Evolutionary conservation across 2,888 invertebrate genomes (phyloP).

Genomic region (Ophonus ardosiacus): DNA sequence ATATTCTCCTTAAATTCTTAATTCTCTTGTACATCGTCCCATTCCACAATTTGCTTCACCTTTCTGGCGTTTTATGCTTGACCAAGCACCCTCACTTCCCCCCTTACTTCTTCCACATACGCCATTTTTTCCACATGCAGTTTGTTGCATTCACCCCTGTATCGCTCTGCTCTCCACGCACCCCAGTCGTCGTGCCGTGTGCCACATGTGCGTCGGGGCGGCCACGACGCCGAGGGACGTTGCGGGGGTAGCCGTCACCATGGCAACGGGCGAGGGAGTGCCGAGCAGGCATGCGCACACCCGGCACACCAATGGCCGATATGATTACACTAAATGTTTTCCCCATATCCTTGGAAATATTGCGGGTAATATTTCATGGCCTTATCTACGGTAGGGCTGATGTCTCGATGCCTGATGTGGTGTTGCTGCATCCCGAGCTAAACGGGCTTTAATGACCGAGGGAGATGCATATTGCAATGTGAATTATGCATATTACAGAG

Average conservation of each 20-base stretch:
- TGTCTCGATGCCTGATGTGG: background rate
- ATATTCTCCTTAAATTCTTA: no score
- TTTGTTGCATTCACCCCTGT: no score
- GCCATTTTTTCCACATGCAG: no score
- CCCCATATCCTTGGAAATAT: slow-evolving; percentile 54
- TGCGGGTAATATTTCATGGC: slow-evolving; percentile 46
- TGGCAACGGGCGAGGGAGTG: slow-evolving; percentile 69
- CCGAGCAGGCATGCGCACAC: slow-evolving; percentile 67
- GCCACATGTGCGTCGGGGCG: slow-evolving; percentile 14
- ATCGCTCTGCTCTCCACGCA: no score
- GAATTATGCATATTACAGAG: slow-evolving; percentile 1
- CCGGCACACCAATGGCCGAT: slow-evolving; percentile 45
- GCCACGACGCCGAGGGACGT: background rate
- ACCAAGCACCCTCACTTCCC: no score
- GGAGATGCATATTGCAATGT: slow-evolving; percentile 27
- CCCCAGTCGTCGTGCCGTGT: background rate
- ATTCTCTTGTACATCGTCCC: no score
- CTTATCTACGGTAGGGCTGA: slow-evolving; percentile 9
- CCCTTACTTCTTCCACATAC: no score
- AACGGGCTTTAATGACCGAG: slow-evolving; percentile 58
- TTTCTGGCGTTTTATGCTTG: no score
- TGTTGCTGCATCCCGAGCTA: slow-evolving; percentile 44
- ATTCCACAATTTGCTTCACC: no score
- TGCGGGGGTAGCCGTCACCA: slow-evolving; percentile 64
- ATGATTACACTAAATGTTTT: slow-evolving; percentile 57